Base-by-base conservation (phyloP, 2,797 vertebrate genomes). In the Oceanodroma leucorhoa region DNA sequence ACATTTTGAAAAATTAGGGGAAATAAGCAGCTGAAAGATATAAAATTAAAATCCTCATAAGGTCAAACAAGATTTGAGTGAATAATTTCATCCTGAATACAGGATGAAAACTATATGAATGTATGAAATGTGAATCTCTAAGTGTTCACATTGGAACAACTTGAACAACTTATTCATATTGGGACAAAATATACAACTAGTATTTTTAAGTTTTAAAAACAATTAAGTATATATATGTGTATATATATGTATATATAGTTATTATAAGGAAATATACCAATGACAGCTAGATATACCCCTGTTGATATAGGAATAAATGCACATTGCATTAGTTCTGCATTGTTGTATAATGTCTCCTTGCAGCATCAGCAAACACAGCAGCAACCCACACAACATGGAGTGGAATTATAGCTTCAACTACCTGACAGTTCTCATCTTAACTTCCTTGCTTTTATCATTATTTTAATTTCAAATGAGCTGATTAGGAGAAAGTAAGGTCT, bases 391-490 rank as follows among this genome's bases (percentile, higher is more conserved):
- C 3, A 86, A 77, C 10, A n/a, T 19, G 9, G 5, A 78, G 32
- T 20, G 79, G 57, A 94, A 92, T 79, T 91, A 96, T 51, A 86
- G 29, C 26, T 93, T 57, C n/a, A 94, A 15, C 32, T 89, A 53
- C 24, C 67, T 83, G 65, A 85, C 34, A 77, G 55, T 85, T 91
- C n/a, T 90, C 20, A 53, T 87, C 75, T 92, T 81, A 92, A 79
- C 61, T 94, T 94, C 51, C 55, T 93, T 87, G 50, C 50, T 97
- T 98, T 96, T 95, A 94, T 88, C 78, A 72, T 79, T 93, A 90
- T 95, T 97, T 98, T 94, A 96, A 84, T 97, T 97, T 97, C 73
- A 96, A 96, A 95, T 93, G 45, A 69, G 53, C 48, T 0, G 40
- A 97, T 97, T 94, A 97, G 78, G 51, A 97, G 86, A 91, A 94